phyloP scores from a whole-genome alignment of 2,888 invertebrate genomes.

The Chorisops tibialis region DNA sequence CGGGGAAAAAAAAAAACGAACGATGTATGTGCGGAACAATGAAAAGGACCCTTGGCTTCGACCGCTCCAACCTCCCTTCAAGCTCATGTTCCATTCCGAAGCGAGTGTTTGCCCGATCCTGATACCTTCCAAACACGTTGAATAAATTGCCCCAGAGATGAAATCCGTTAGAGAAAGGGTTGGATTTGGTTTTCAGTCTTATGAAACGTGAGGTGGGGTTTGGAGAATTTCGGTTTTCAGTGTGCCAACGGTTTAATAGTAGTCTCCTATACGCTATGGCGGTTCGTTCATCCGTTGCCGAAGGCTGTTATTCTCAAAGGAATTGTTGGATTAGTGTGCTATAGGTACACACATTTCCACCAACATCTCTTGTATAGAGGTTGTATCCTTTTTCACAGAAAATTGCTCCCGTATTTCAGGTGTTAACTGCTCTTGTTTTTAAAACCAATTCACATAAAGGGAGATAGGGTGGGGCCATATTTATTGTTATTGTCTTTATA shows the following conservation, averaged over 20 bases:
- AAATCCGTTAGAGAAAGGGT: slow-evolving; percentile 27
- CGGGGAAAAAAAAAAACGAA: no score
- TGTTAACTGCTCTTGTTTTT: slow-evolving; percentile 35
- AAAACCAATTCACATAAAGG: slow-evolving; percentile 34
- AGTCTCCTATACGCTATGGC: not conserved
- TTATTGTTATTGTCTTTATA: slow-evolving; percentile 33
- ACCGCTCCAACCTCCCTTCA: no score
- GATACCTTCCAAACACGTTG: slow-evolving; percentile 1
- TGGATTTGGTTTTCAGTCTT: slow-evolving; percentile 24
- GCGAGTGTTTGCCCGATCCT: no score
- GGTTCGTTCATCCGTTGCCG: slow-evolving; percentile 29
- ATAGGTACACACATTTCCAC: not conserved
- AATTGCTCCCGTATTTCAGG: slow-evolving; percentile 33
- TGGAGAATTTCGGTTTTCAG: slow-evolving; percentile 13
- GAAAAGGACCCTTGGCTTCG: slow-evolving; percentile 14
- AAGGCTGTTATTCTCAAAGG: slow-evolving; percentile 29
- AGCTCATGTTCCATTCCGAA: no score
- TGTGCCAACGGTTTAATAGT: slow-evolving; percentile 4
- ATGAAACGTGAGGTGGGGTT: slow-evolving; percentile 8
- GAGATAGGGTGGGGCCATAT: slow-evolving; percentile 28
- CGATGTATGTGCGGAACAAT: slow-evolving; percentile 25
- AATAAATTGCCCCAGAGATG: slow-evolving; percentile 26
- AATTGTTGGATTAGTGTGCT: slow-evolving; percentile 19
- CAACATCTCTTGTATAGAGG: not conserved
- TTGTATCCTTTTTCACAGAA: no score